These are phyloP conservation scores for Eulimnadia texana DNA, from an alignment of 1,140 invertebrate species.

Conservation along the genomic window DNA sequence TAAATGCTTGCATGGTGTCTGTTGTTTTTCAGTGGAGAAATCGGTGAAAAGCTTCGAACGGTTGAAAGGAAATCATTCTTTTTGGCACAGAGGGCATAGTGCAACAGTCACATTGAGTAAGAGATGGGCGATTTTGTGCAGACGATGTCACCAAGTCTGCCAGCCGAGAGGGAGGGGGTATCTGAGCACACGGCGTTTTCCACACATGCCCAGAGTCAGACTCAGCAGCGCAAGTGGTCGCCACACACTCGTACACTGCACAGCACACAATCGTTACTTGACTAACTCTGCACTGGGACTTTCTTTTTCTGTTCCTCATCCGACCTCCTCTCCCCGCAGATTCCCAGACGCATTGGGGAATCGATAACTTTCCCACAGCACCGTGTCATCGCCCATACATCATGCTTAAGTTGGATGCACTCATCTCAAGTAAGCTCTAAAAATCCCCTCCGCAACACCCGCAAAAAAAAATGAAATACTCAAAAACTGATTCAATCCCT, in stretches of 20 bases:
- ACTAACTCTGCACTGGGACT: too few species aligned
- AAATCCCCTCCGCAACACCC: too few species aligned
- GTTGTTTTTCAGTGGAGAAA: not conserved
- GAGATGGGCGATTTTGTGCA: not conserved
- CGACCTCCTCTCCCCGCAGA: not conserved
- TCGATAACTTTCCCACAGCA: too few species aligned
- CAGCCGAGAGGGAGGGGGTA: not conserved
- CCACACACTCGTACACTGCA: too few species aligned
- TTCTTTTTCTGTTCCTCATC: too few species aligned
- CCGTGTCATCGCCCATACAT: too few species aligned
- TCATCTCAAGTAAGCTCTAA: too few species aligned
- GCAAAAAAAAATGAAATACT: too few species aligned
- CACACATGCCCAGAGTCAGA: not conserved
- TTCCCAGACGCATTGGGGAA: not conserved
- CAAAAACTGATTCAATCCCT: too few species aligned
- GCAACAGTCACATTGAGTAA: not conserved
- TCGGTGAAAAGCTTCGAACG: not conserved
- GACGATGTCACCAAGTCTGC: too few species aligned
- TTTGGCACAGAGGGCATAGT: not conserved
- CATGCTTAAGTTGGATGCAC: too few species aligned
- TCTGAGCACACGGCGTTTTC: not conserved
- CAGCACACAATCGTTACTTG: not conserved
- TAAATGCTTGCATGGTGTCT: not conserved
- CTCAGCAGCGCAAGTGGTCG: not conserved
- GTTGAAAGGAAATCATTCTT: too few species aligned